Base-by-base conservation (phyloP, 92 coral and sea anemone species). In the Bergia sp. region DNA sequence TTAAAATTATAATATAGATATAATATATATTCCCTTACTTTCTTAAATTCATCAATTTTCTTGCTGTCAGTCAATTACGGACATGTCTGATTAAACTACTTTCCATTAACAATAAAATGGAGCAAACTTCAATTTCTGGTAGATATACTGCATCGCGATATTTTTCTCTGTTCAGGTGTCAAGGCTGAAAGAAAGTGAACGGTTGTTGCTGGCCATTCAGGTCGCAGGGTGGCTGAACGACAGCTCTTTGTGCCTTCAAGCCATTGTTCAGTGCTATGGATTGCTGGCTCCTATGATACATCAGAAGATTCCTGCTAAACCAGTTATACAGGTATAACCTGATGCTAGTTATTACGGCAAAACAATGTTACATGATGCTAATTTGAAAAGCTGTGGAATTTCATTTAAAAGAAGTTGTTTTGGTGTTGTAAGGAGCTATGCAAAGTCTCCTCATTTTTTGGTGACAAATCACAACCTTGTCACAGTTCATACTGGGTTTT, bases 211-310 rank as follows among this genome's bases (percentile, higher is more conserved):
- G 47, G 99, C 96, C 4, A 91, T 97, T 11, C 96, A 95, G 82
- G 96, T 95, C 23, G 96, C 99, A 36, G 94, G 96, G 10, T 94
- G 99, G 98, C 85, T 97, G 57, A 97, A 97, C 44, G 99, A 97
- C 90, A 90, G 93, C 47, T 91, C 97, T 1, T 42, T 97, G 91
- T 93, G 95, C 72, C 91, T 97, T 66, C 99, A 97, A 89, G 94
- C 96, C 43, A 93, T 95, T 72, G 94, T 96, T 9, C 96, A 96
- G 89, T 96, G 96, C 36, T 97, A 97, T 88, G 99, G 99, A 11
- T 84, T 97, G 45, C 89, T 97, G 37, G 95, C 98, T 11, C 99
- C 99, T 13, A 88, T 97, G 78, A 86, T 97, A 53, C 99, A 97
- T 86, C 94, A 93, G 81, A 92, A 93, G 90, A 90, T 97, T 83